Evolutionary conservation across 2,888 invertebrate genomes (phyloP).

Genomic region (Himalopsyche japonica): DNA sequence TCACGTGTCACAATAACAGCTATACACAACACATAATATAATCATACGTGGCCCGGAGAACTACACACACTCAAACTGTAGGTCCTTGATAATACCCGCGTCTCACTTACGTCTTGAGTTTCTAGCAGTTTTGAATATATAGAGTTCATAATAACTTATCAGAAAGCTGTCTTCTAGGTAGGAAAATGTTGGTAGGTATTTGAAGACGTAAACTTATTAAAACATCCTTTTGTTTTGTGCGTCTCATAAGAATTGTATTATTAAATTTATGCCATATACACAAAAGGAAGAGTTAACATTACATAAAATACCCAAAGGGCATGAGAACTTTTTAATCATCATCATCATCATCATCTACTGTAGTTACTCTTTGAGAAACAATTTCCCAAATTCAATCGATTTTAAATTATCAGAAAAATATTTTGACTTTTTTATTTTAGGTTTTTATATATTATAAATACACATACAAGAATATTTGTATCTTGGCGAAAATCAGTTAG

Average conservation of each 20-base stretch:
- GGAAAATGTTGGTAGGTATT: neutral
- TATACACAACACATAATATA: neutral
- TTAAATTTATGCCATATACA: neutral
- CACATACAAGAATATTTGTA: too few relatives aligned
- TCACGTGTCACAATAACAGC: neutral
- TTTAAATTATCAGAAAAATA: too few relatives aligned
- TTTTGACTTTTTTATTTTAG: too few relatives aligned
- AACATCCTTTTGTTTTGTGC: neutral
- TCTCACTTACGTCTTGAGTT: conserved; percentile 7
- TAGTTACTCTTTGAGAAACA: too few relatives aligned
- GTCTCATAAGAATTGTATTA: neutral
- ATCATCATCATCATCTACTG: too few relatives aligned
- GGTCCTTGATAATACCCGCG: conserved; percentile 9
- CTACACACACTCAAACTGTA: neutral
- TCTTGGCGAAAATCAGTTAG: too few relatives aligned
- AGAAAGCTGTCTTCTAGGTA: neutral
- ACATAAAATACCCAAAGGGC: too few relatives aligned
- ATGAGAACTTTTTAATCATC: too few relatives aligned
- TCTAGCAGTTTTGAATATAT: conserved; percentile 5
- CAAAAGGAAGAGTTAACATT: neutral
- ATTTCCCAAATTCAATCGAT: too few relatives aligned
- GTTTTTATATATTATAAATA: too few relatives aligned
- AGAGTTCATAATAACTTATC: conserved; percentile 6
- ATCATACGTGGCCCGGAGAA: neutral
- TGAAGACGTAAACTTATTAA: neutral